Conservation (phyloP, 2,797 vertebrate genomes). For the Picus viridis region DNA sequence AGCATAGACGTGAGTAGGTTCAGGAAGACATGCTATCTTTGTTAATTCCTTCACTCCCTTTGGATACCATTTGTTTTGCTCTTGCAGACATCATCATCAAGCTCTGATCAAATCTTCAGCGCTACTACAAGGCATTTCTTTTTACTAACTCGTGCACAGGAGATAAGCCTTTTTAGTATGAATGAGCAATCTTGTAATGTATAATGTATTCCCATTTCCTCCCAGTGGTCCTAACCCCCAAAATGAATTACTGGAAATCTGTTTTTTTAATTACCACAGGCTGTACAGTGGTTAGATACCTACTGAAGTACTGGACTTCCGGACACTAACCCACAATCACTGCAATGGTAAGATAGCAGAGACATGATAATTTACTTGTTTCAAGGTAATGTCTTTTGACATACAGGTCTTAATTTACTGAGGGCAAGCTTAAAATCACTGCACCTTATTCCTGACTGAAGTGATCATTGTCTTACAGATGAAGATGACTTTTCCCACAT, state of each 20-base stretch:
- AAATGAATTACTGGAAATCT: background rate
- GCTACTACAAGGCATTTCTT: background rate
- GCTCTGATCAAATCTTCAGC: background rate
- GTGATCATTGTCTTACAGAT: fast-evolving
- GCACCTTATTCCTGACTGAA: background rate
- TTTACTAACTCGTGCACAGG: background rate
- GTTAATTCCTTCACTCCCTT: background rate
- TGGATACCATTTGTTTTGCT: background rate
- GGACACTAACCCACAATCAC: background rate
- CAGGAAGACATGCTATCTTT: background rate
- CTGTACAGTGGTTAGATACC: background rate
- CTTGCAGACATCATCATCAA: background rate
- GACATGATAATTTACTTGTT: too few relatives aligned
- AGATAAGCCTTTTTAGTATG: background rate
- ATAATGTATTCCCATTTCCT: background rate
- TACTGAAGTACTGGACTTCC: background rate
- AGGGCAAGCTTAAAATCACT: background rate
- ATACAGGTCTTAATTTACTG: background rate
- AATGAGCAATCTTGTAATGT: background rate
- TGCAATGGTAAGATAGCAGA: background rate
- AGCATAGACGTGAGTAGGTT: background rate
- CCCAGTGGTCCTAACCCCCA: background rate
- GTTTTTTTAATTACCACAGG: background rate
- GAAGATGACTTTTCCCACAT: background rate
- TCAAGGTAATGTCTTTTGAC: background rate